Conservation (phyloP, 2,797 vertebrate genomes). For the Helicolenus hilgendorfi region DNA sequence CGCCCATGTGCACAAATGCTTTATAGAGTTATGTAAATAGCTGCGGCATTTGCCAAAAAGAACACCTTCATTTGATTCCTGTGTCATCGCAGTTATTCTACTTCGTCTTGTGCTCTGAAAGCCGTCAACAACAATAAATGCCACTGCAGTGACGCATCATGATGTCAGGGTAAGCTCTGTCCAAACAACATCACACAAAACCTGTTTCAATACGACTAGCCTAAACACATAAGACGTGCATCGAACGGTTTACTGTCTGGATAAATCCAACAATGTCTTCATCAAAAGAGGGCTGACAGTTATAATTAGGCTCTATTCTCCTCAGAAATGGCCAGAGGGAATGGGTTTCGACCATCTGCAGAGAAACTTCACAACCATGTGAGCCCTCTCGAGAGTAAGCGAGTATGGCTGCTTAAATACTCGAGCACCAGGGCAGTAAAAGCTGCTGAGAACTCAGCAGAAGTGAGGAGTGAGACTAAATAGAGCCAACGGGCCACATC, state of each 20-base stretch:
- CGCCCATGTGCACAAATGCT: constrained; percentile 29
- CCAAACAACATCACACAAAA: constrained; percentile 39
- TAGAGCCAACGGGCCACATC: constrained; percentile 74
- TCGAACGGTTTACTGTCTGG: constrained; percentile 14
- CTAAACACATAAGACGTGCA: constrained; percentile 11
- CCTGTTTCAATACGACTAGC: constrained; percentile 2
- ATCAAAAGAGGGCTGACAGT: constrained; percentile 28
- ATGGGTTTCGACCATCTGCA: constrained; percentile 9
- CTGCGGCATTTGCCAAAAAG: constrained; percentile 24
- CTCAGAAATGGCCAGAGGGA: constrained; percentile 13
- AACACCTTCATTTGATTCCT: background rate
- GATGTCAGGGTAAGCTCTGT: constrained; percentile 11
- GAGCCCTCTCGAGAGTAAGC: constrained; percentile 40
- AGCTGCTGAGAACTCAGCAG: constrained; percentile 78
- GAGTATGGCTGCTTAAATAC: constrained; percentile 81
- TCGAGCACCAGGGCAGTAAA: constrained; percentile 70
- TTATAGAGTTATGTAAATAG: constrained; percentile 53
- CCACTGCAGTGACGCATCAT: constrained; percentile 21
- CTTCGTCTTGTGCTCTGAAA: constrained; percentile 27
- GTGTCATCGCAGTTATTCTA: background rate
- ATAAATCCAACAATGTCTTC: constrained; percentile 37
- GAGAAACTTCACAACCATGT: constrained; percentile 36
- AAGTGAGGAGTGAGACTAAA: constrained; percentile 86
- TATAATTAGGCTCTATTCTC: constrained; percentile 30
- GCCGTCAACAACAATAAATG: constrained; percentile 33